phyloP scores from a whole-genome alignment of 1,140 invertebrate genomes.

The Eurosta solidaginis region DNA sequence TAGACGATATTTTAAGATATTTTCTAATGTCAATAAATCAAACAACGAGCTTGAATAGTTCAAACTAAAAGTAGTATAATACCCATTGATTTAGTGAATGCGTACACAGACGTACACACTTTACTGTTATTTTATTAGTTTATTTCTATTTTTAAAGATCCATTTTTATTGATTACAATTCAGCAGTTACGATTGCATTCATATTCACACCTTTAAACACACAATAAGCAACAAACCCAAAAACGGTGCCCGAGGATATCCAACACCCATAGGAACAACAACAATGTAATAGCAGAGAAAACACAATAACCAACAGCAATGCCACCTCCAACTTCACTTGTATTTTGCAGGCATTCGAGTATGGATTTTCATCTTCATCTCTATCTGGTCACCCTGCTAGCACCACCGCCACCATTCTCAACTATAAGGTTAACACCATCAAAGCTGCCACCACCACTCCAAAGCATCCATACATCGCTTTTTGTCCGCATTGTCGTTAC shows the following conservation, averaged over 20 bases:
- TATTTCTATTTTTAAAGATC: background rate
- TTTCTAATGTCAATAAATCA: too few species aligned
- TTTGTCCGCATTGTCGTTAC: constrained; percentile 3
- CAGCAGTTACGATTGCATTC: constrained; percentile 4
- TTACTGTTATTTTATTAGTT: background rate
- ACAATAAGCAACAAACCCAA: background rate
- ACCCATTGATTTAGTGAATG: too few species aligned
- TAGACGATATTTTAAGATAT: too few species aligned
- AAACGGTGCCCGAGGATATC: background rate
- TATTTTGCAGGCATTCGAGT: too few species aligned
- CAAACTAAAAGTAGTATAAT: too few species aligned
- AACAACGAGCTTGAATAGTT: too few species aligned
- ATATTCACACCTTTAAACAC: background rate
- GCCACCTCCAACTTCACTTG: background rate
- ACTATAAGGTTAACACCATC: background rate
- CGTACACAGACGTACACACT: background rate
- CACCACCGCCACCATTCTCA: background rate
- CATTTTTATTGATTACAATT: background rate
- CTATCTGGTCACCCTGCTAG: background rate
- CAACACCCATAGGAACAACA: constrained; percentile 8
- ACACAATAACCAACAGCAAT: background rate
- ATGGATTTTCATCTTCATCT: background rate
- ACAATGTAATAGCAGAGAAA: background rate
- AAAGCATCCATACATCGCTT: constrained; percentile 10
- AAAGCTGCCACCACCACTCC: background rate